Evolutionary conservation across 2,797 vertebrate genomes (phyloP).

Genomic region (Chromobotia macracanthus): DNA sequence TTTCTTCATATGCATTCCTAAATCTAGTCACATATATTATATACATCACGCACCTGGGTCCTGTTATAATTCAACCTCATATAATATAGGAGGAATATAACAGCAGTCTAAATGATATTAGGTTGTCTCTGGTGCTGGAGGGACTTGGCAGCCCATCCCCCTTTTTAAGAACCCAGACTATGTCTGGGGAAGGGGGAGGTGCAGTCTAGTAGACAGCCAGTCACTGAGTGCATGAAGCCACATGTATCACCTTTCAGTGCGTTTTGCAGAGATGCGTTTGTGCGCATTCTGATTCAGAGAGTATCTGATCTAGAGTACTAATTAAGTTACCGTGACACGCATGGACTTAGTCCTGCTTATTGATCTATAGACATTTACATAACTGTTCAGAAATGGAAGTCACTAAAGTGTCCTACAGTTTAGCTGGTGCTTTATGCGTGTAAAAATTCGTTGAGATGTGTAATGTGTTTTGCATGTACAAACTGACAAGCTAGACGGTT

Average conservation of each 20-base stretch:
- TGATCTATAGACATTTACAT: background rate
- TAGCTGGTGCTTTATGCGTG: background rate
- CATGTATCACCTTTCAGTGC: constrained; percentile 40
- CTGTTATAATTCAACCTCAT: constrained; percentile 1
- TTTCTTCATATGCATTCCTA: background rate
- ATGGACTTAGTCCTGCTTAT: background rate
- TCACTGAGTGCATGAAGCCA: constrained; percentile 50
- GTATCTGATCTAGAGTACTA: background rate
- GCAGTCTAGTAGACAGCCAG: constrained; percentile 71
- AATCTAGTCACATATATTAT: background rate
- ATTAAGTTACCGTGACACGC: background rate
- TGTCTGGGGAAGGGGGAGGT: constrained; percentile 77
- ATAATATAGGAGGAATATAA: background rate
- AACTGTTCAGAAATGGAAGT: background rate
- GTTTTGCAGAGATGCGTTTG: background rate
- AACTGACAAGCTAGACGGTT: constrained; percentile 21
- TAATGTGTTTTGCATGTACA: constrained; percentile 38
- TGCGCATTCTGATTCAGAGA: constrained; percentile 1
- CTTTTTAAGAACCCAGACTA: constrained; percentile 68
- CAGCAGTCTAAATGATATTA: constrained; percentile 58
- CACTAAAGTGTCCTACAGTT: background rate
- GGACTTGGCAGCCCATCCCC: constrained; percentile 73
- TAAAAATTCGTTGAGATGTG: constrained; percentile 22
- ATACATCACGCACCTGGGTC: background rate
- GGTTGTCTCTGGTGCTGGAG: constrained; percentile 75